Base-by-base conservation (phyloP, 1,140 invertebrate species). In the Armadillidium nasatum region DNA sequence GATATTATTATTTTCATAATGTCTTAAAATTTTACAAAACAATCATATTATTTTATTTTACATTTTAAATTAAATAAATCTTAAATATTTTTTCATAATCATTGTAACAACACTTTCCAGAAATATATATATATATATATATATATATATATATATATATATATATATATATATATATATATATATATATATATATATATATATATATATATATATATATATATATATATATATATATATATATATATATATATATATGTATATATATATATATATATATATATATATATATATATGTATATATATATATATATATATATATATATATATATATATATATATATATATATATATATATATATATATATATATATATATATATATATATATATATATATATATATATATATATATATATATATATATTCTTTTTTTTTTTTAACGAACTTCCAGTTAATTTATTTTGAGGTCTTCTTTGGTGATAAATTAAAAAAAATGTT, bases 131-230 rank as follows among this genome's bases (percentile, higher is more conserved):
- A n/a, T n/a, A n/a, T n/a, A n/a, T 50, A 50, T 50, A 50, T 50
- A 50, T 50, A 50, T 50, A 50, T 50, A 50, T 50, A 50, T 50
- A 50, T 50, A 50, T 50, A 50, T 50, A 50, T 50, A 50, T 50
- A 50, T 50, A 50, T 50, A 50, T 50, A 50, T 50, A 50, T 50
- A 50, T 50, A 50, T 50, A 50, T 50, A 50, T 50, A 50, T 50
- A 50, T 50, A 50, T 50, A 50, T 50, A 50, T 50, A 15, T 50
- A 50, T 50, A 50, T 50, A 50, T 50, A 50, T 50, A 50, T 50
- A 50, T 50, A 10, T 50, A 50, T 50, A 10, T 50, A 50, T 50
- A 10, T 50, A 50, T 50, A 10, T 50, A 50, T 50, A 10, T 50
- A 50, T 50, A 10, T 50, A 50, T 50, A 10, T 50, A 50, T 50